Percentiles rank a stretch among this genome's conserved stretches.
These are phyloP conservation scores for Clarias batrachus DNA, from an alignment of 2,113 vertebrate species.

Conservation along the genomic window DNA sequence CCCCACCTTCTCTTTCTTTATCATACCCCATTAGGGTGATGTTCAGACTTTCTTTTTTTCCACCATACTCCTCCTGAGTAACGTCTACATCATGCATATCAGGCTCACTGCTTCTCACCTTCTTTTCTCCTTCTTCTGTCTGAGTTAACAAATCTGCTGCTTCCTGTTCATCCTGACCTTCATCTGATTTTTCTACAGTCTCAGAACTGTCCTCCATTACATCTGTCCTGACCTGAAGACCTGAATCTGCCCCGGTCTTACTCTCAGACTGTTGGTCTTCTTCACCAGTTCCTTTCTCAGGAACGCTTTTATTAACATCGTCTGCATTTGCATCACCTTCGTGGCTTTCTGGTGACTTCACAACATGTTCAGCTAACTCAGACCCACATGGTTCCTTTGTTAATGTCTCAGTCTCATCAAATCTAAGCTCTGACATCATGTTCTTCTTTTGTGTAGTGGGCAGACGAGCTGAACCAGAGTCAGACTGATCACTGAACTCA, in stretches of 20 bases:
- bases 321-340: neutral
- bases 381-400: neutral
- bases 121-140: neutral
- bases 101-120: neutral
- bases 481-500: neutral
- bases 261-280: slow-evolving; percentile 7
- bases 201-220: slow-evolving; percentile 1
- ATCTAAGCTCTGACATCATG: neutral
- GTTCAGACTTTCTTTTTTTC: neutral
- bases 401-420: neutral
- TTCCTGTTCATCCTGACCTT: neutral
- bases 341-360: neutral
- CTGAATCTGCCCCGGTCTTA: neutral
- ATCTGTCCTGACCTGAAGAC: slow-evolving; percentile 6
- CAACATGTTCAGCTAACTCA: neutral
- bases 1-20: neutral
- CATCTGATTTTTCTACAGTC: neutral
- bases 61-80: slow-evolving; percentile 1
- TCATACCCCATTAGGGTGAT: neutral
- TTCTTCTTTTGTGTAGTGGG: neutral
- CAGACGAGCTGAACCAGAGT: neutral
- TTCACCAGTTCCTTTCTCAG: neutral
- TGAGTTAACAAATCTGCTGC: neutral
- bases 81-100: neutral
- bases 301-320: neutral